Base-by-base conservation (phyloP, 2,888 invertebrate species). In the Dolomedes plantarius region DNA sequence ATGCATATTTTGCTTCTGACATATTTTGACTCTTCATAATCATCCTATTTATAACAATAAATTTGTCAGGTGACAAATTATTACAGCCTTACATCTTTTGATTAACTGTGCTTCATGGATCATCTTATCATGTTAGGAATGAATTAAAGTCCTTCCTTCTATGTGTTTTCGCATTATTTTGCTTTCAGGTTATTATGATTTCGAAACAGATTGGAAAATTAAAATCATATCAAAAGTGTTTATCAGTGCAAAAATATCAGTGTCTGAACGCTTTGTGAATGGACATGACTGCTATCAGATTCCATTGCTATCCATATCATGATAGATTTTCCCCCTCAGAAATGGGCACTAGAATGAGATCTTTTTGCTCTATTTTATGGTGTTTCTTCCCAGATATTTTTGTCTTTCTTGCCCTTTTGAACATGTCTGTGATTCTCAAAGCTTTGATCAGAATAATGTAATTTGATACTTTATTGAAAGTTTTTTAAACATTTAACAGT, bases 351-450 rank as follows among this genome's bases (percentile, higher is more conserved):
- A 46, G 19, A 13, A n/a, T n/a, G n/a, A n/a, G 28, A 16, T 5
- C 39, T 32, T 27, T 39, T 27, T 56, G 11, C 62, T 50, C 13
- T 41, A 31, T 31, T 68, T 77, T 77, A 36, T 39, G 29, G 62
- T 78, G 77, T 78, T 71, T 56, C n/a, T 23, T 28, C 9, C n/a
- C 65, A 46, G 16, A 13, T 46, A 16, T 46, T 36, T 36, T 36
- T 36, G 5, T 36, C 11, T 36, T 36, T 29, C 7, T 39, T 29
- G 27, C 41, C 13, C 32, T 31, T 9, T 23, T 50, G 28, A 27
- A 31, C n/a, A 32, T 41, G 11, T 65, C 76, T 31, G 46, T 32
- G 67, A 68, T 76, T 76, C 76, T 76, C 76, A 28, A 39, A 39
- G 41, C 16, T 6, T 11, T 36, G 11, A 36, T 36, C n/a, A n/a